Base-by-base conservation (phyloP, 2,797 vertebrate species). In the Epinephelus malabaricus region DNA sequence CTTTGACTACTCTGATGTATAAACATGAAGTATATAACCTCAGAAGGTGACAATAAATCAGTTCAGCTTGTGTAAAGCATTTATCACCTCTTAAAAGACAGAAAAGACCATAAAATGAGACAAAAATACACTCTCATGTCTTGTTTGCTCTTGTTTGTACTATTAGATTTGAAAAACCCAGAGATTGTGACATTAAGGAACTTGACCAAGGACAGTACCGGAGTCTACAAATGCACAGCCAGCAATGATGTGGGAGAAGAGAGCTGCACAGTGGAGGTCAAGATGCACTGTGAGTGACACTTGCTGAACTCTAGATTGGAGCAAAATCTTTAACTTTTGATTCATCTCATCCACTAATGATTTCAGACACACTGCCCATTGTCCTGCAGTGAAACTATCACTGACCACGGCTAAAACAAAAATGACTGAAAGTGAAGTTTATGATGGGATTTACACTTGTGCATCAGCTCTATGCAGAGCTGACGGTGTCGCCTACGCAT, bases 161-260 rank as follows among this genome's bases (percentile, higher is more conserved):
- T 43, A 15, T 45, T 78, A 98, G 97, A 98, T 89, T 92, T 96
- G 85, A 96, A 95, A 50, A 96, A 96, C 71, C 97, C 96, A 0
- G 97, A 97, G 65, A 95, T 96, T 30, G 92, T 98, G 18, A 94
- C 96, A 0, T 85, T 98, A 86, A 96, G 95, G 92, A 99, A 99
- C 66, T 92, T 98, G 18, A 98, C 96, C 0, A 92, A 92, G 83
- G 90, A 94, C 43, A 96, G 94, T 73, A 94, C 96, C 0, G 98
- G 97, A 0, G 88, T 96, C 1, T 99, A 99, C 91, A 96, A 94
- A 64, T 99, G 98, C 83, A 95, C 94, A 5, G 97, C 97, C 47
- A 96, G 93, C 87, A 99, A 98, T 0, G 97, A 97, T 49, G 97
- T 97, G 4, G 98, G 98, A 2, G 95, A 96, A 76, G 96, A 97